These are phyloP conservation scores for Parnassius smintheus DNA, from an alignment of 2,888 invertebrate species.

Conservation along the genomic window DNA sequence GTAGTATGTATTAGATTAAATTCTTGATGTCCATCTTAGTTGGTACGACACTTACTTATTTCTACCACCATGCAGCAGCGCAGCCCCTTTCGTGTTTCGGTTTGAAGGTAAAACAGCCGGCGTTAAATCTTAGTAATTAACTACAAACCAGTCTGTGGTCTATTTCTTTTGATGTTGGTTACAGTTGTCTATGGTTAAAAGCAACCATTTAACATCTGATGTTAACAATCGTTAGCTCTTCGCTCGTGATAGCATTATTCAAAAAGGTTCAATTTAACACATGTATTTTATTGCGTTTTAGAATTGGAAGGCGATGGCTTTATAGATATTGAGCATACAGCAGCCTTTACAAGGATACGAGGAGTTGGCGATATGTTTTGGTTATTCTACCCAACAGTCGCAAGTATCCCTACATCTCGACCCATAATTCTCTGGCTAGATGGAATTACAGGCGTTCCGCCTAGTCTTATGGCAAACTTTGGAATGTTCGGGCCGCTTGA, in stretches of 20 bases:
- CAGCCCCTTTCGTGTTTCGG: too few species aligned
- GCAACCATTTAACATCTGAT: neutral
- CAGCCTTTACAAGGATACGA: constrained; percentile 87
- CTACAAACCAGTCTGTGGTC: neutral
- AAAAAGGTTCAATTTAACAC: neutral
- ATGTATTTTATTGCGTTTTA: constrained; percentile 33
- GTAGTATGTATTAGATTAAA: too few species aligned
- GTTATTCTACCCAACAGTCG: constrained; percentile 90
- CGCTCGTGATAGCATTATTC: neutral
- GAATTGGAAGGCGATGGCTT: constrained; percentile 61
- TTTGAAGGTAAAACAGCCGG: too few species aligned
- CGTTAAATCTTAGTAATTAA: neutral
- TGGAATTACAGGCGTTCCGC: constrained; percentile 90
- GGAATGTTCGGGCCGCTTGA: constrained; percentile 90
- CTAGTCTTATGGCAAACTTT: constrained; percentile 93
- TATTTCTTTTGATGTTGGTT: neutral
- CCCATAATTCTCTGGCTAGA: constrained; percentile 94
- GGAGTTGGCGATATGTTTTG: constrained; percentile 90
- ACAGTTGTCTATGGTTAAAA: too few species aligned
- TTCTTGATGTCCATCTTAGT: too few species aligned
- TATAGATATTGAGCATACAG: constrained; percentile 84
- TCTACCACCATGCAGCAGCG: too few species aligned
- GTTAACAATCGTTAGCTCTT: neutral
- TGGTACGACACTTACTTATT: too few species aligned
- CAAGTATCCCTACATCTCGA: constrained; percentile 70